Percentiles rank a stretch among this genome's conserved stretches.
Conservation (phyloP, 1,140 invertebrate species). For the Pectinophora gossypiella region DNA sequence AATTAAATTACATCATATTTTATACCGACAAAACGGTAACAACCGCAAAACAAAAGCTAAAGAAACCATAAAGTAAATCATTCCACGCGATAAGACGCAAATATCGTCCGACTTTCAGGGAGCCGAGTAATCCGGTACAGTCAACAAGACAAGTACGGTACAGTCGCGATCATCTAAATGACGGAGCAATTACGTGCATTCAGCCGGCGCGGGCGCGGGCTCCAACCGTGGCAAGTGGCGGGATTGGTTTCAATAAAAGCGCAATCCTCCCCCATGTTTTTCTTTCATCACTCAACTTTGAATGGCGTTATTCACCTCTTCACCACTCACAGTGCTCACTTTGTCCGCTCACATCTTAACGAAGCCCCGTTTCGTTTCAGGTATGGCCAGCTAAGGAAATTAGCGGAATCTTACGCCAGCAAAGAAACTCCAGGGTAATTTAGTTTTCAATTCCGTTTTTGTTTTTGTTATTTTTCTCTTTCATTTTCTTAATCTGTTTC, state of each 20-base stretch:
- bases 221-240: conserved; percentile 66
- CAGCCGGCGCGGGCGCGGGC: conserved; percentile 51
- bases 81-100: background rate
- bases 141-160: no score
- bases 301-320: conserved; percentile 54
- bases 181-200: conserved; percentile 70
- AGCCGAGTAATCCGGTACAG: background rate
- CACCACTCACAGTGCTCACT: background rate
- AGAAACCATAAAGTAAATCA: background rate
- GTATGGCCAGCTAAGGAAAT: background rate
- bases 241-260: conserved; percentile 74
- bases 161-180: conserved; percentile 45
- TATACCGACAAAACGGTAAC: no score
- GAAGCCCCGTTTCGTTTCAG: background rate
- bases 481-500: background rate
- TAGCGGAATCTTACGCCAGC: background rate
- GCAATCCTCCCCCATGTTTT: conserved; percentile 67
- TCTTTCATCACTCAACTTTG: conserved; percentile 69
- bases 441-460: background rate
- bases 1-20: no score
- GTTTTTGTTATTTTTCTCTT: background rate
- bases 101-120: background rate
- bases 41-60: no score
- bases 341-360: background rate
- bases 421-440: background rate